These are phyloP conservation scores for Paedocypris micromegethes DNA, from an alignment of 2,797 vertebrate genomes.

Conservation along the genomic window DNA sequence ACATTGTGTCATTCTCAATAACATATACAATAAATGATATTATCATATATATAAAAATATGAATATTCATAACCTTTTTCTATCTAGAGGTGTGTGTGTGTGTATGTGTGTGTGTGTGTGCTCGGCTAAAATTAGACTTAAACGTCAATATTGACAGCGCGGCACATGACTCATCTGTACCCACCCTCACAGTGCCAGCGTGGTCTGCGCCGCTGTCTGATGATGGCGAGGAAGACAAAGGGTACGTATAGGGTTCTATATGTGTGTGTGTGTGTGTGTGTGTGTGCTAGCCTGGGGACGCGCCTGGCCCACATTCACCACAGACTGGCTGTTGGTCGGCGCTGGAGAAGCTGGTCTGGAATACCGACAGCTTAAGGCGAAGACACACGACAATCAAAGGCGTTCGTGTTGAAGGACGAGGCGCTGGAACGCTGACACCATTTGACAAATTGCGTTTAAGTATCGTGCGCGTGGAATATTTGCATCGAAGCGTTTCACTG, in stretches of 20 bases:
- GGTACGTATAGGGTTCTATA: not conserved
- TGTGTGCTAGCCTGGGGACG: slow-evolving; percentile 29
- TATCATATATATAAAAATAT: not conserved
- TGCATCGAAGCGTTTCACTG: too few species aligned
- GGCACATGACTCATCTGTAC: slow-evolving; percentile 78
- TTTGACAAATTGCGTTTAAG: too few species aligned
- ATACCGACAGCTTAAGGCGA: too few species aligned
- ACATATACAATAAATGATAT: too few species aligned
- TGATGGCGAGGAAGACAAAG: too few species aligned
- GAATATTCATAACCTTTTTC: slow-evolving; percentile 41
- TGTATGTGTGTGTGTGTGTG: slow-evolving; percentile 26
- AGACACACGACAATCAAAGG: too few species aligned
- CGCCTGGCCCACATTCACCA: slow-evolving; percentile 37
- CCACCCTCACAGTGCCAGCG: slow-evolving; percentile 67
- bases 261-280: not conserved
- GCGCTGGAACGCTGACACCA: too few species aligned
- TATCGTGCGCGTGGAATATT: too few species aligned
- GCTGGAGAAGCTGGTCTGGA: slow-evolving; percentile 4
- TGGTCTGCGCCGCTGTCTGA: too few species aligned
- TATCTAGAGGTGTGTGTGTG: slow-evolving; percentile 18
- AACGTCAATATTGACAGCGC: slow-evolving; percentile 52
- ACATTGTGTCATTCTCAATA: too few species aligned
- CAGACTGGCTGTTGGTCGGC: slow-evolving; percentile 23
- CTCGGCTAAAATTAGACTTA: slow-evolving; percentile 50
- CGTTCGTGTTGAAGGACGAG: too few species aligned